Base-by-base conservation (phyloP, 2,888 invertebrate genomes). In the Piscicola geometra region DNA sequence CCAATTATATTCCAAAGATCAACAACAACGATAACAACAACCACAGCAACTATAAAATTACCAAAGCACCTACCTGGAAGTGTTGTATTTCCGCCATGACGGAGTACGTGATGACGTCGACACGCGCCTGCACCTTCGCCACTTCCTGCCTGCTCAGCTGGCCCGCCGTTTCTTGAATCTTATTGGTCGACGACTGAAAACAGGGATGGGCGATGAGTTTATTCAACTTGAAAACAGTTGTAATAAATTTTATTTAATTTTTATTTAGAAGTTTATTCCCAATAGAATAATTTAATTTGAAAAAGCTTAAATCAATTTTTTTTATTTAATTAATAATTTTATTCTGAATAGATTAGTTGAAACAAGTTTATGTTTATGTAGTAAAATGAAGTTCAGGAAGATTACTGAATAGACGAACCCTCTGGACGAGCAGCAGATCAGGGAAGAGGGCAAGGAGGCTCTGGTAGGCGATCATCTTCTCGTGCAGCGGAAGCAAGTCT, bases 71-170 rank as follows among this genome's bases (percentile, higher is more conserved):
- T 25, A 88, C 86, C 84, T 94, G 93, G 85, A 98, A 96, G 85
- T 97, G 94, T 81, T 91, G 91, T 81, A 97, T 90, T 88, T 99
- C 98, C 75, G 97, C 95, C 84, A 97, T 89, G 78, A 94, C 89
- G 0, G 94, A 91, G 84, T 95, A 96, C 0, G 95, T 93, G 82
- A 97, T 91, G 25, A 93, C 90, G 85, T 98, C 96, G 0, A 93
- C 92, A 81, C 94, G 89, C 80, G 91, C 89, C 78, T 91, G 88
- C 18, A 95, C 91, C 83, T 92, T 92, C 79, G 90, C 90, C 78
- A 93, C 87, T 83, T 93, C 92, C 28, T 89, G 89, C 77, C 91
- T 89, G 81, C 90, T 90, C 90, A 94, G 91, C 86, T 92, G 93
- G 80, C 91, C 90, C 83, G 94, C 94, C 50, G 89, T 88, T 71